These are phyloP conservation scores for Anastrepha ludens DNA, from an alignment of 1,140 invertebrate species.

Conservation along the genomic window DNA sequence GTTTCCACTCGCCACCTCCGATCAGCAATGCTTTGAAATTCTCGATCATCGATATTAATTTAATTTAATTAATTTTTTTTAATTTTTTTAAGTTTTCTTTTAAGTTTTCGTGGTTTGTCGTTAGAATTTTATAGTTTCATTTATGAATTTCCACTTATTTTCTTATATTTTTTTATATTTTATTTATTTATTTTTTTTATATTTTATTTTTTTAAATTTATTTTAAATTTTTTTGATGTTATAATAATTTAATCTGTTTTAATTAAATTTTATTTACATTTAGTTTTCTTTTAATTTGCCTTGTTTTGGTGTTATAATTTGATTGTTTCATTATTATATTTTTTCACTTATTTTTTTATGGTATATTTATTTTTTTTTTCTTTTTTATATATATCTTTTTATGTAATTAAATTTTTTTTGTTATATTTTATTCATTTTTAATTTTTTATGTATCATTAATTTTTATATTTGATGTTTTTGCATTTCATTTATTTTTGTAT, in stretches of 20 bases:
- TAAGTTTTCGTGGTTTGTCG: no score
- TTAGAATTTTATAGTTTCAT: no score
- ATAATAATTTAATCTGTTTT: not conserved
- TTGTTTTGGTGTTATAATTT: no score
- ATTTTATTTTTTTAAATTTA: slow-evolving; percentile 48
- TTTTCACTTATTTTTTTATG: slow-evolving; percentile 10
- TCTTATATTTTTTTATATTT: slow-evolving; percentile 43
- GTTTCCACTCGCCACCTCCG: no score
- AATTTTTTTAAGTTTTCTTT: no score
- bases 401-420: not conserved
- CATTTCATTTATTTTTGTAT: not conserved
- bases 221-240: not conserved
- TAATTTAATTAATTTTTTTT: no score
- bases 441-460: not conserved
- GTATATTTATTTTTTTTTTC: not conserved
- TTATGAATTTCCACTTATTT: not conserved
- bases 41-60: no score
- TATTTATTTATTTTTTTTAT: slow-evolving; percentile 40
- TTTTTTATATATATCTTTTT: not conserved
- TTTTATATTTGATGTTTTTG: not conserved
- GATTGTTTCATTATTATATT: no score
- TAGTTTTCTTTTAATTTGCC: not conserved
- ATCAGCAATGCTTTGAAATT: no score
- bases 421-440: not conserved
- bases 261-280: not conserved